Percentiles rank a stretch among this genome's conserved stretches.
phyloP scores from a whole-genome alignment of 2,113 vertebrate species.

The Gnathonemus echidnorhynchus region DNA sequence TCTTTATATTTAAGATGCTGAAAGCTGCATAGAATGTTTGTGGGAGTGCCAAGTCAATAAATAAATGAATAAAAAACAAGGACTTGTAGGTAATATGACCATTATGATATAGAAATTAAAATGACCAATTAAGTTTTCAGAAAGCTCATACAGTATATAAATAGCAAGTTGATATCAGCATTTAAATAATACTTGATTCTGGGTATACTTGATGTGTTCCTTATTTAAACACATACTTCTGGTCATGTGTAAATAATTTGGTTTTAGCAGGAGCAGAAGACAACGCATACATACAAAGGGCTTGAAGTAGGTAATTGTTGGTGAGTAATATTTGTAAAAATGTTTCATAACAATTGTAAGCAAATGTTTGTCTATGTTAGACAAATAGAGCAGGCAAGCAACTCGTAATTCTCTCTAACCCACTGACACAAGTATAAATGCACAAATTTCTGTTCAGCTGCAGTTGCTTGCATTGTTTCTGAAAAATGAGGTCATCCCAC shows the following conservation, averaged over 20 bases:
- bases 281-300: neutral
- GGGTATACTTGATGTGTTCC: neutral
- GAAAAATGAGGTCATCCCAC: constrained; percentile 11
- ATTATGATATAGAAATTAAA: neutral
- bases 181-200: neutral
- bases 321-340: neutral
- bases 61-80: neutral
- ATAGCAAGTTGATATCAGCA: neutral
- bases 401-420: neutral
- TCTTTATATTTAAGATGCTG: neutral
- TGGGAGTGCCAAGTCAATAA: neutral
- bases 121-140: neutral
- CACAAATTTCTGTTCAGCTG: neutral
- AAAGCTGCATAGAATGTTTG: neutral
- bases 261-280: neutral
- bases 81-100: neutral
- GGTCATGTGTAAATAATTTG: neutral
- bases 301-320: neutral
- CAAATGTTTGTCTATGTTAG: neutral
- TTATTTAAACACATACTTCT: neutral
- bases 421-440: neutral
- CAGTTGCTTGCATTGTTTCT: constrained; percentile 1
- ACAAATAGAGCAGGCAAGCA: neutral
- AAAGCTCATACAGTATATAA: neutral
- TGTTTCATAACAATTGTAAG: neutral